phyloP scores from a whole-genome alignment of 2,888 invertebrate genomes.

The Agrochola litura region DNA sequence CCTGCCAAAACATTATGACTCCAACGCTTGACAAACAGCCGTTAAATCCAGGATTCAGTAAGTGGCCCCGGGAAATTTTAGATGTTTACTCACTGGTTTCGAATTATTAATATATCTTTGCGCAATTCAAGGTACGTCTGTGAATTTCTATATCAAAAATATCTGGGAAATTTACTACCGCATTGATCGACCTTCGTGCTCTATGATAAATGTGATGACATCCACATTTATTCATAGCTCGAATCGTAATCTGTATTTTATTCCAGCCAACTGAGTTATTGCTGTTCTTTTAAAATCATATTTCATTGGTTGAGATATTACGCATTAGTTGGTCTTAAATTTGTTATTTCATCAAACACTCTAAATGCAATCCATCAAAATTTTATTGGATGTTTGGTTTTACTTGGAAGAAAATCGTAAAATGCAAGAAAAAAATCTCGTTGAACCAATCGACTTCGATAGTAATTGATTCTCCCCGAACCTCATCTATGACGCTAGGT shows the following conservation, averaged over 20 bases:
- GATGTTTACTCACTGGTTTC: conserved; percentile 41
- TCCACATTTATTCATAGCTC: conserved; percentile 46
- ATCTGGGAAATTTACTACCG: conserved; percentile 38
- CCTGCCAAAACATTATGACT: conserved; percentile 66
- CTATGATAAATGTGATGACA: conserved; percentile 49
- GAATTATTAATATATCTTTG: conserved; percentile 53
- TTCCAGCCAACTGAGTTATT: conserved; percentile 40
- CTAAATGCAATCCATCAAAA: conserved; percentile 35
- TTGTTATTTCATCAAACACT: conserved; percentile 44
- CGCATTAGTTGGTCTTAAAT: conserved; percentile 39
- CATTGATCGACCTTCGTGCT: conserved; percentile 48
- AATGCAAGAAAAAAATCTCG: neutral
- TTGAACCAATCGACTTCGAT: neutral
- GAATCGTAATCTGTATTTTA: conserved; percentile 36
- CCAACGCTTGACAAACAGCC: conserved; percentile 59
- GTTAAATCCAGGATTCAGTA: conserved; percentile 48
- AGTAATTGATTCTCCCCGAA: conserved; percentile 1
- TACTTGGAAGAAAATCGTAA: neutral
- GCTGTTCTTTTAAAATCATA: conserved; percentile 35
- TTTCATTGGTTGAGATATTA: conserved; percentile 32
- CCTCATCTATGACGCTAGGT: neutral
- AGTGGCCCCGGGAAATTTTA: conserved; percentile 46
- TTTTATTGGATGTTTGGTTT: conserved; percentile 16
- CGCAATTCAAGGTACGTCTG: conserved; percentile 31
- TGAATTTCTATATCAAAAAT: conserved; percentile 35